Evolutionary conservation across 2,888 invertebrate genomes (phyloP), one percentile per base, ranked within the genome.

Genomic region (Carcina quercana): DNA sequence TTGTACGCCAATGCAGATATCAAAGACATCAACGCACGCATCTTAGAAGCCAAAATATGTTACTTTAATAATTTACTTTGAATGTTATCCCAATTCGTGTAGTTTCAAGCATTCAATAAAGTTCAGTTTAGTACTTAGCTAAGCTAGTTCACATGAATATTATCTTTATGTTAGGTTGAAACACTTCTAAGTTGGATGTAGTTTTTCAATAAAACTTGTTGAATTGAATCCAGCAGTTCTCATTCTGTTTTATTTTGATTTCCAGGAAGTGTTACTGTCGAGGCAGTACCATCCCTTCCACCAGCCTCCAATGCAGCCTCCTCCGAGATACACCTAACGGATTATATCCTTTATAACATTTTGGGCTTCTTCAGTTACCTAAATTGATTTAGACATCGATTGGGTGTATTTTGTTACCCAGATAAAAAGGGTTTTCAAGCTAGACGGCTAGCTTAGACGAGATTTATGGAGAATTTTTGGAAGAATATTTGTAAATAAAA

Each of bases 221-320:
- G n/a, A n/a, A n/a, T n/a, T n/a, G n/a, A n/a, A n/a, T n/a, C n/a
- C n/a, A n/a, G n/a, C n/a, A n/a, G n/a, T n/a, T n/a, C n/a, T n/a
- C n/a, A n/a, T n/a, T n/a, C n/a, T n/a, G n/a, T n/a, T 25, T 28
- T 29, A 1, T 21, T 14, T 15, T 30, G 15, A 11, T 39, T 71
- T 69, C 5, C 66, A 83, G 83, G 76, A 78, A 42, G 72, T 59
- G 31, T 53, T 83, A 38, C 55, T 71, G 32, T 64, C 79, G 2
- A 55, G 76, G 22, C 79, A 75, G 51, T 72, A 76, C 35, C 83
- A 83, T 30, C 80, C 82, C 3, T 79, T 78, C 61, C 83, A 83
- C 39, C 79, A 80, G 38, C 83, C 83, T 3, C 67, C 71, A 2
- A 64, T 72, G 66, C 79, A 76, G 45, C 67, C 68, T 31, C 69